Evolutionary conservation across 2,888 invertebrate genomes (phyloP), one percentile per base, ranked within the genome.

Genomic region (Hipparchia sbordonii): DNA sequence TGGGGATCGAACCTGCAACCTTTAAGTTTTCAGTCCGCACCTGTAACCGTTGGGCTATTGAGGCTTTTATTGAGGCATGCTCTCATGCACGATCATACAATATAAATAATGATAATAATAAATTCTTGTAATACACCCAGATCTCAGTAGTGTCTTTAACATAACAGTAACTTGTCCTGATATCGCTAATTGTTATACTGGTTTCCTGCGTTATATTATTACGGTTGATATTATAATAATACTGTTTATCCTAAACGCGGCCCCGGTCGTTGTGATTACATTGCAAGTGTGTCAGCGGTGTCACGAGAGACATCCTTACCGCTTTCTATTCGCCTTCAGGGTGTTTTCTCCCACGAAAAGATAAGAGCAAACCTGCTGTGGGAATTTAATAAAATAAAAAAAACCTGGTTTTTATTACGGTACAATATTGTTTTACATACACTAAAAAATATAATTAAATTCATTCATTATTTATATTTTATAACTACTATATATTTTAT

Each of bases 271-370:
- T 23, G 69, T 70, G 54, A 56, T 56, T 45, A 45, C 67, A 2
- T 45, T 8, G 67, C n/a, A 60, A 67, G 62, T 76, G 63, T 72
- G 76, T 72, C 74, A 76, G 69, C 69, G 48, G 76, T 69, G 71
- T 71, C 74, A 74, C 74, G 71, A 67, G 54, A 56, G 56, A 39
- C 74, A 72, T 72, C 72, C 67, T 69, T 68, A 51, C 60, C 46
- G 73, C 72, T 70, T 74, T 72, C 72, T 70, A 74, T 72, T 67
- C 59, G 67, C 71, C 70, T 23, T 48, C 52, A 48, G 70, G 67
- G 59, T 23, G 63, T 48, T 72, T 75, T 75, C 73, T 72, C 68
- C 69, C 68, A 73, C 73, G 71, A 69, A 72, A 70, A 70, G 39
- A 48, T 67, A 23, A 57, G 8, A 54, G 61, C 33, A 12, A 63